These are phyloP conservation scores for Xiphorhynchus elegans DNA, from an alignment of 2,113 vertebrate species.

Conservation along the genomic window DNA sequence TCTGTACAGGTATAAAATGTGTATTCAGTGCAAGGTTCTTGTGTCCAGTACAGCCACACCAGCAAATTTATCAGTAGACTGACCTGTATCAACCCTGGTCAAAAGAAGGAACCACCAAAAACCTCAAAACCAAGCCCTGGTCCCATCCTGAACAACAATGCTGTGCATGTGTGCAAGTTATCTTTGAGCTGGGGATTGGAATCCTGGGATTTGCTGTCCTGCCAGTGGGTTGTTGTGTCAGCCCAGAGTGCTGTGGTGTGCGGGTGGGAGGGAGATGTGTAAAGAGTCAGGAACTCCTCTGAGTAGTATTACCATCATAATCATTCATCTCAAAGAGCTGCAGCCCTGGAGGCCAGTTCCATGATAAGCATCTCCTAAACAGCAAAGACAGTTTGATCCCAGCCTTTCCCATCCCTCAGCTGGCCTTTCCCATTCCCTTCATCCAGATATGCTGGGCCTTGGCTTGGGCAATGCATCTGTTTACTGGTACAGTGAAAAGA, in stretches of 20 bases:
- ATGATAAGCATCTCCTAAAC: fast-evolving
- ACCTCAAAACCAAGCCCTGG: background rate
- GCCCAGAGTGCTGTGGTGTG: background rate
- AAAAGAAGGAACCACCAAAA: background rate
- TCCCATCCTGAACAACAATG: background rate
- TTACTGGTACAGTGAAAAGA: background rate
- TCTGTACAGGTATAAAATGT: background rate
- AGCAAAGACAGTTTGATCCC: background rate
- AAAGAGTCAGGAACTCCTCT: background rate
- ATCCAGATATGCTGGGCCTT: background rate
- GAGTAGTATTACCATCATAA: background rate
- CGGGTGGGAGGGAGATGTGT: fast-evolving
- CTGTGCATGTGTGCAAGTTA: fast-evolving
- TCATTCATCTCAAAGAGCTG: fast-evolving
- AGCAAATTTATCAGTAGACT: background rate
- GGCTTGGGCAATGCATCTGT: background rate
- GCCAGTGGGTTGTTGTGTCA: background rate
- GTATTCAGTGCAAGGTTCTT: background rate
- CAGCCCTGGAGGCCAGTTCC: background rate
- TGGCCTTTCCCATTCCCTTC: background rate
- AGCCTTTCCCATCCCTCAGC: background rate
- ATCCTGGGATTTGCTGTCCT: background rate
- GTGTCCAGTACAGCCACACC: background rate
- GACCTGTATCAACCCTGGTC: background rate
- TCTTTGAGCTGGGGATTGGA: background rate